A percentile compares a stretch with the other conserved stretches of the same genome.
phyloP scores from a whole-genome alignment of 2,113 vertebrate species.

The Sapayoa aenigma region DNA sequence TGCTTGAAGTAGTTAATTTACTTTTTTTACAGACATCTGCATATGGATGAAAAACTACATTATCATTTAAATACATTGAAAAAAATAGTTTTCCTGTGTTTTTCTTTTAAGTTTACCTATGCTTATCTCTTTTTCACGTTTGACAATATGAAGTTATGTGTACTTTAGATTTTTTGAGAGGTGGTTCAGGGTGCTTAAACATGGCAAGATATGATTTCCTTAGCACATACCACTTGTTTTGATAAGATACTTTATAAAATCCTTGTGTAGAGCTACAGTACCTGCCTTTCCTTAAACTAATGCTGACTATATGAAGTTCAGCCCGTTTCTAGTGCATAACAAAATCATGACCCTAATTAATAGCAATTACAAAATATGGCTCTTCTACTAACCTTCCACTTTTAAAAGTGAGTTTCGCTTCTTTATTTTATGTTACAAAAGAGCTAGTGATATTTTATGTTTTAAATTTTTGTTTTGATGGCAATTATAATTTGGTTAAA shows the following conservation, averaged over 20 bases:
- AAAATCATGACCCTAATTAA: not conserved
- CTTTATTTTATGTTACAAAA: not conserved
- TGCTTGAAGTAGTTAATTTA: not conserved
- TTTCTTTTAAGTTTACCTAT: not conserved
- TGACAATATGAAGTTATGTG: not conserved
- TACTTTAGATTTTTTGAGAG: not conserved
- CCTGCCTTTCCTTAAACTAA: not conserved
- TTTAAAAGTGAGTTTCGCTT: not conserved
- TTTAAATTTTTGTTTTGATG: not conserved
- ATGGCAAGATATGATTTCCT: not conserved
- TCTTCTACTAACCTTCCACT: not conserved
- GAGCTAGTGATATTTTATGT: not conserved
- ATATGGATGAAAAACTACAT: not conserved
- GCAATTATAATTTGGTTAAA: not conserved
- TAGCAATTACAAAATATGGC: not conserved
- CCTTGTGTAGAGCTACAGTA: not conserved
- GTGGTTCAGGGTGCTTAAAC: not conserved
- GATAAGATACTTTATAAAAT: not conserved
- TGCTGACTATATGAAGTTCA: not conserved
- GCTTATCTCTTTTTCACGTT: not conserved
- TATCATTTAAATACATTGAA: not conserved
- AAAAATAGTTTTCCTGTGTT: not conserved
- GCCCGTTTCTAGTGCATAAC: not conserved
- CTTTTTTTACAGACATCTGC: not conserved
- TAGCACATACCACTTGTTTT: not conserved